Evolutionary conservation across 2,113 vertebrate species (phyloP).

Genomic region (Vulpes ferrilata): DNA sequence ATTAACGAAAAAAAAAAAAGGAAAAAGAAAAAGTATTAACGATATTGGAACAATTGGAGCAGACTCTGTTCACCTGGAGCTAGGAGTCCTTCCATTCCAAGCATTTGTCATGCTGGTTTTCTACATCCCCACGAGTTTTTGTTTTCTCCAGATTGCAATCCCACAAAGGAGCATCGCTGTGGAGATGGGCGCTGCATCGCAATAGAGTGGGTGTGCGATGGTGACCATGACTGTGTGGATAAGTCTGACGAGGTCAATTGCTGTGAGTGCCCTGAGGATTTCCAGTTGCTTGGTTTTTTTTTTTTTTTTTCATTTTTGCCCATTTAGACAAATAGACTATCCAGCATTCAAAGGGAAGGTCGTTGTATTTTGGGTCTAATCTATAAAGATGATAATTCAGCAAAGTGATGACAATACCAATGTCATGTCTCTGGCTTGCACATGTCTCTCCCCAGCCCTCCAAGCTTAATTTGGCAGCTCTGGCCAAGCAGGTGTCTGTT

Average conservation of each 20-base stretch:
- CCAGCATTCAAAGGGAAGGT: neutral
- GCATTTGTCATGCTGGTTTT: neutral
- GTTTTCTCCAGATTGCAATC: constrained; percentile 89
- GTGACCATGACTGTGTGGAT: constrained; percentile 97
- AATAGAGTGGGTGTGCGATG: constrained; percentile 95
- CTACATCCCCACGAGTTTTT: accelerated
- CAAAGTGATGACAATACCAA: neutral
- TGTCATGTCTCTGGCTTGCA: neutral
- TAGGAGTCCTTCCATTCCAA: neutral
- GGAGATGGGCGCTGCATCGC: constrained; percentile 95
- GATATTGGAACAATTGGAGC: accelerated
- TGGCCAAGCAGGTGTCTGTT: neutral
- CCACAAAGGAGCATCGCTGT: constrained; percentile 90
- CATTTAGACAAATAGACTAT: neutral
- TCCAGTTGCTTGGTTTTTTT: neutral
- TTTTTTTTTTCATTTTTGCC: neutral
- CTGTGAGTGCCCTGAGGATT: constrained; percentile 90
- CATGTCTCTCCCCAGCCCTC: neutral
- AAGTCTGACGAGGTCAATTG: constrained; percentile 97
- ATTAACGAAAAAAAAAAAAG: no score
- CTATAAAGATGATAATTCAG: neutral
- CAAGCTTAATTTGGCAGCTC: neutral
- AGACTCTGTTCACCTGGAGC: neutral
- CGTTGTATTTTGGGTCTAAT: neutral
- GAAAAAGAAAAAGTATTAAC: no score